Evolutionary conservation across 2,888 invertebrate species (phyloP).

Genomic region (Orthosia gothica): DNA sequence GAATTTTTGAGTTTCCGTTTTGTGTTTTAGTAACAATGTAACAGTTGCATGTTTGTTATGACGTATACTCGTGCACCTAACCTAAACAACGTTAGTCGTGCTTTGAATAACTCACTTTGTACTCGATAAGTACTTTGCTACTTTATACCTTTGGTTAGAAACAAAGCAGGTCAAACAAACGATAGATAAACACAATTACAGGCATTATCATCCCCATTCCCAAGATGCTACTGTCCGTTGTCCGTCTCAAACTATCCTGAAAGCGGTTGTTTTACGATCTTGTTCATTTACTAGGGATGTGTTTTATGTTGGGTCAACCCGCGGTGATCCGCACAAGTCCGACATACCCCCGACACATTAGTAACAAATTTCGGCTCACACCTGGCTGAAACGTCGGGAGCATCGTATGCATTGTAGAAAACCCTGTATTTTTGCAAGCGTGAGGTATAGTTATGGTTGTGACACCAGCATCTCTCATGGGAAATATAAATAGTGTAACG

Average conservation of each 20-base stretch:
- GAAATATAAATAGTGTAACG: conserved; percentile 10
- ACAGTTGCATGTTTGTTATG: background rate
- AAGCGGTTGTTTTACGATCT: conserved; percentile 23
- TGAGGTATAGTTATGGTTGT: background rate
- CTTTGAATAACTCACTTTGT: background rate
- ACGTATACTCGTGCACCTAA: background rate
- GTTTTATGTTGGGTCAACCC: conserved; percentile 10
- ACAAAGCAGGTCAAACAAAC: background rate
- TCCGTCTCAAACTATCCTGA: background rate
- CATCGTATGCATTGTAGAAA: background rate
- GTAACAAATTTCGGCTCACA: background rate
- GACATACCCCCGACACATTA: conserved; percentile 9
- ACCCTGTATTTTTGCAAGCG: background rate
- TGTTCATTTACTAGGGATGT: conserved; percentile 6
- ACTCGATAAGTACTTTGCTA: background rate
- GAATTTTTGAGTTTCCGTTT: background rate
- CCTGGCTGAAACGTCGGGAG: background rate
- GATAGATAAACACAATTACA: background rate
- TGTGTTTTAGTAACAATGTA: background rate
- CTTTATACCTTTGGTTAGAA: background rate
- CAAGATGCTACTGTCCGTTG: background rate
- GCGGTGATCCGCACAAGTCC: no score
- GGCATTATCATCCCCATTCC: background rate
- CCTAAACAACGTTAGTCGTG: background rate
- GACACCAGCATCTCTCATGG: background rate